Evolutionary conservation across 2,113 vertebrate genomes (phyloP), one percentile per base, ranked within the genome.

Genomic region (Pantherophis guttatus): DNA sequence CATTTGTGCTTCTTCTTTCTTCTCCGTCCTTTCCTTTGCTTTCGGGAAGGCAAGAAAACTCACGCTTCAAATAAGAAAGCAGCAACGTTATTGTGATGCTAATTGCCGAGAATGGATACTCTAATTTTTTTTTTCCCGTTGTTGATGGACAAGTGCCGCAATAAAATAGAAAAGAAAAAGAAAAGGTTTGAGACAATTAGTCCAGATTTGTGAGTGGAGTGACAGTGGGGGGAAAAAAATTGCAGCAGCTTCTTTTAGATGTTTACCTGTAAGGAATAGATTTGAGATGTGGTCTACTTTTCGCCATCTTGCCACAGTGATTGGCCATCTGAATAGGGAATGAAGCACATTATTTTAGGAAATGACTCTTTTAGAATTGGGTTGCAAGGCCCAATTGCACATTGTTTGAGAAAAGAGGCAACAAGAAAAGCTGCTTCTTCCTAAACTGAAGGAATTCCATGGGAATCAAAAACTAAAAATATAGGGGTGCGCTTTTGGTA

Each of bases 1-100:
- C 33, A 81, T 54, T 52, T 90, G 33, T 94, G 96, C 54, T 95
- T 94, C 96, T 93, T 95, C 96, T 97, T 97, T 96, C 95, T 92
- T 95, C 97, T 98, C 96, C 97, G 96, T 96, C 92, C 75, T 87
- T 88, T 92, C 96, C 70, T 33, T 94, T 93, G 96, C 96, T 87
- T 93, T 90, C 95, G 95, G 89, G 95, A 94, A 94, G 17, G 55
- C 48, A 81, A 23, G 10, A 90, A 95, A 95, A 95, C 26, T 23
- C 57, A 58, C 1, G 15, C 6, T 54, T 55, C 62, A 33, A 39
- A 81, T 24, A 24, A n/a, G 19, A 12, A 91, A 33, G 90, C n/a
- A 52, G 12, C 17, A 33, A 5, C 2, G 39, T 54, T 55, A 23
- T 91, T 75, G 62, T 39, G 29, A 55, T 54, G 57, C 54, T 55